A percentile compares a stretch with the other conserved stretches of the same genome.
phyloP scores from a whole-genome alignment of 2,797 vertebrate genomes.

The Melanotaenia boesemani region DNA sequence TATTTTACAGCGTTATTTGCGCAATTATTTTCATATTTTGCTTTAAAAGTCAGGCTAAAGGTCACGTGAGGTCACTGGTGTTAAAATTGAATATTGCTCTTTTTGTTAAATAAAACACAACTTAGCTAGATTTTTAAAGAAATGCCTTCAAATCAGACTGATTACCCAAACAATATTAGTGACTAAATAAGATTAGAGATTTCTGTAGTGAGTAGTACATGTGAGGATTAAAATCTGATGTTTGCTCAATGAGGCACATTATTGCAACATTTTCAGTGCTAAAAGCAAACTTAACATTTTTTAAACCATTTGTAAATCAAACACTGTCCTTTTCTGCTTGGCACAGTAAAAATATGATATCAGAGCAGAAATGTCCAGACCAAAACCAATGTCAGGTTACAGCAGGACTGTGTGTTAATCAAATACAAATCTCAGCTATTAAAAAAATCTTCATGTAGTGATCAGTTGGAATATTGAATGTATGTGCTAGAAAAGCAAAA shows the following conservation, averaged over 20 bases:
- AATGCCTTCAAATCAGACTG: too few relatives aligned
- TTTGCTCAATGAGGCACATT: background rate
- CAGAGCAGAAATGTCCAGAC: background rate
- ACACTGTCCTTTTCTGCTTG: background rate
- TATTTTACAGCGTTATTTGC: too few relatives aligned
- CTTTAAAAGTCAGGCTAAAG: too few relatives aligned
- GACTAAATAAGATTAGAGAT: background rate
- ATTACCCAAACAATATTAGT: background rate
- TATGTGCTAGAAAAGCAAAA: background rate
- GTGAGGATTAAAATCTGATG: background rate
- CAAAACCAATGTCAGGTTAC: background rate
- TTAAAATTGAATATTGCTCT: too few relatives aligned
- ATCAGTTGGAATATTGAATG: background rate
- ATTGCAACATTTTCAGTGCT: background rate
- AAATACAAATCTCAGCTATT: background rate
- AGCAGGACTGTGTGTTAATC: background rate
- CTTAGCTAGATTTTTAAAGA: too few relatives aligned
- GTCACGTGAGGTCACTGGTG: too few relatives aligned
- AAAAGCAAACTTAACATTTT: background rate
- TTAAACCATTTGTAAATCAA: background rate
- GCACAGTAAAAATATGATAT: background rate
- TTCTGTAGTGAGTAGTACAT: background rate
- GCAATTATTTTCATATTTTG: too few relatives aligned
- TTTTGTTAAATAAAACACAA: too few relatives aligned
- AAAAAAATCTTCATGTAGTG: background rate